Conservation (phyloP, 2,888 invertebrate genomes). For the Leucoptera coffeella region DNA sequence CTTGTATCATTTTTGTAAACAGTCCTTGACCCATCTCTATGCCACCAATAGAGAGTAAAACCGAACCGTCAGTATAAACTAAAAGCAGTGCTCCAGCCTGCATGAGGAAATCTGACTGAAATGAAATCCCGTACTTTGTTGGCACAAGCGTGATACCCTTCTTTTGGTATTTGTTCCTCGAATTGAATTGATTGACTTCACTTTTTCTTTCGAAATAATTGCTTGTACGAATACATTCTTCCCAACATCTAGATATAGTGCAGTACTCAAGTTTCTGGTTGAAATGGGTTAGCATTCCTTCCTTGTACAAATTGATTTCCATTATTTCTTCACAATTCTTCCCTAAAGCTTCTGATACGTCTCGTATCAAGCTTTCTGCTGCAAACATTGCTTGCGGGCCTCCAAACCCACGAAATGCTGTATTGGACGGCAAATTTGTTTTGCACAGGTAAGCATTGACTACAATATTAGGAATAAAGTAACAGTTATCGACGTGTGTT, state of each 20-base stretch:
- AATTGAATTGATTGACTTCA: constrained; percentile 64
- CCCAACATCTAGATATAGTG: constrained; percentile 69
- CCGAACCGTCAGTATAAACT: constrained; percentile 73
- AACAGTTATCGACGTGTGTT: constrained; percentile 76
- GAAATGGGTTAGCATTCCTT: constrained; percentile 74
- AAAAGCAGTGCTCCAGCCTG: constrained; percentile 75
- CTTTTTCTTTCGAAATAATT: constrained; percentile 55
- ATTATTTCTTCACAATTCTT: constrained; percentile 60
- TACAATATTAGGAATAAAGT: constrained; percentile 66
- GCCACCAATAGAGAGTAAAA: constrained; percentile 73
- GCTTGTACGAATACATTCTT: constrained; percentile 63
- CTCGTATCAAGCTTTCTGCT: constrained; percentile 70
- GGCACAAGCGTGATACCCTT: constrained; percentile 68
- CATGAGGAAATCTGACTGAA: constrained; percentile 59
- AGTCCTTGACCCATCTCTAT: constrained; percentile 91
- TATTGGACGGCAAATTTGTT: constrained; percentile 87
- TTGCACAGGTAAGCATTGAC: constrained; percentile 70
- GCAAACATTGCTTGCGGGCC: constrained; percentile 86
- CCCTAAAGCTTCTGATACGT: constrained; percentile 63
- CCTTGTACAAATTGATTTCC: constrained; percentile 69
- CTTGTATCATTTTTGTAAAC: constrained; percentile 85
- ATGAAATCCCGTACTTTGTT: constrained; percentile 72
- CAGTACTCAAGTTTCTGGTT: constrained; percentile 69
- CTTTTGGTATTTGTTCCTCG: constrained; percentile 69
- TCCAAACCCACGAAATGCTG: constrained; percentile 90